phyloP scores from a whole-genome alignment of 2,888 invertebrate species.

The Reticulitermes lucifugus region DNA sequence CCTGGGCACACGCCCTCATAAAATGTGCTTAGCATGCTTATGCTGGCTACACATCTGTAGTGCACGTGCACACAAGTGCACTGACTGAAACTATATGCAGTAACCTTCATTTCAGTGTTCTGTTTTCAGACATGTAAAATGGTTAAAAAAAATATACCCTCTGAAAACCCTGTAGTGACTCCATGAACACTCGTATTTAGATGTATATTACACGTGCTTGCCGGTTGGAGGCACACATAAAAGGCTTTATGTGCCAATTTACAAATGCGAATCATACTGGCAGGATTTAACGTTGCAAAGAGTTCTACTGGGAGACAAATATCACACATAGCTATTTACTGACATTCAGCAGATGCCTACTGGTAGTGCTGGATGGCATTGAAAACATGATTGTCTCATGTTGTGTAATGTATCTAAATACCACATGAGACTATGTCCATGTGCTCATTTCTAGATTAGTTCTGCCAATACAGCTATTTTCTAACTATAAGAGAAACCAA shows the following conservation, averaged over 20 bases:
- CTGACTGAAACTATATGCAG: too few species aligned
- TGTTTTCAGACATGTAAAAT: too few species aligned
- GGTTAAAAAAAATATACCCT: too few species aligned
- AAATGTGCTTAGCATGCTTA: too few species aligned
- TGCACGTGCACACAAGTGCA: too few species aligned
- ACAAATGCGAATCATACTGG: slow-evolving; percentile 11
- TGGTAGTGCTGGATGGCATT: slow-evolving; percentile 46
- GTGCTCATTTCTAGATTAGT: slow-evolving; percentile 24
- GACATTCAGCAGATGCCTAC: slow-evolving; percentile 11
- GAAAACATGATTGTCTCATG: slow-evolving; percentile 50
- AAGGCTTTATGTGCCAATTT: background rate
- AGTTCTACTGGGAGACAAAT: slow-evolving; percentile 41
- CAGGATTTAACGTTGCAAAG: slow-evolving; percentile 33
- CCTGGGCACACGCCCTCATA: too few species aligned
- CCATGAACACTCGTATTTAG: background rate
- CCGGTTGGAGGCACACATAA: slow-evolving; percentile 19
- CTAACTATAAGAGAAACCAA: slow-evolving; percentile 21
- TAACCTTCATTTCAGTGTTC: too few species aligned
- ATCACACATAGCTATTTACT: slow-evolving; percentile 36
- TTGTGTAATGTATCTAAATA: slow-evolving; percentile 34
- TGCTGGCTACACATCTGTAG: too few species aligned
- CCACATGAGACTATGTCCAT: slow-evolving; percentile 29
- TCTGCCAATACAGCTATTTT: slow-evolving; percentile 9
- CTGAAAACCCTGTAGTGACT: too few species aligned
- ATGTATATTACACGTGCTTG: slow-evolving; percentile 1